Base-by-base conservation (phyloP, 2,797 vertebrate genomes). In the Gobionotothen gibberifrons region DNA sequence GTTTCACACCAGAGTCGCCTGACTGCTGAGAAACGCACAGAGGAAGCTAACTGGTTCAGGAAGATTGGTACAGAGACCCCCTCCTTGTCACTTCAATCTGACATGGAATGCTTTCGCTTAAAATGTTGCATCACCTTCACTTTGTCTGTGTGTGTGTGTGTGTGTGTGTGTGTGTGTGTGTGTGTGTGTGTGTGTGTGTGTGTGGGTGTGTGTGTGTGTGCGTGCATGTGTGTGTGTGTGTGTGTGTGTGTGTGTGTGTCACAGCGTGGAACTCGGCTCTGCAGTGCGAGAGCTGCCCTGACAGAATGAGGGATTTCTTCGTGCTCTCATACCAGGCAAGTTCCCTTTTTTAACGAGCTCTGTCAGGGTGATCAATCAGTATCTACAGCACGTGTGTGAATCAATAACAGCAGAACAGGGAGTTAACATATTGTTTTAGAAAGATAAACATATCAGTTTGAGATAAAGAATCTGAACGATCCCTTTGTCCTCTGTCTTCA, bases 251-350 rank as follows among this genome's bases (percentile, higher is more conserved):
- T 82, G 75, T 54, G 47, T 91, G 42, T 85, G 69, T 90, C 73
- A 84, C 83, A 99, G 97, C 97, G 68, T 99, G 98, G 97, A 99
- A 98, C 85, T 90, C 93, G 42, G 97, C 96, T 72, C 88, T 98
- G 79, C 95, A 95, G 79, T 96, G 93, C 49, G 90, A 93, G 71
- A 90, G 76, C 76, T 92, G 87, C 51, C 95, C 93, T 81, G 86
- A 89, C 81, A 92, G 85, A 83, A 98, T 97, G 96, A 96, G 94
- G 89, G 95, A 97, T 75, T 97, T 97, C 91, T 97, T 97, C 87
- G 83, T 97, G 7, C 87, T 97, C 65, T 98, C 96, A 56, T 98
- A 96, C 82, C 95, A 97, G 96, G 97, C 94, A 92, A 90, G 91
- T 87, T 49, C 2, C 64, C 32, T 69, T 36, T 36, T 69, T n/a